Evolutionary conservation across 1,140 invertebrate species (phyloP), one percentile per base, ranked within the genome.

Genomic region (Nephotettix cincticeps): DNA sequence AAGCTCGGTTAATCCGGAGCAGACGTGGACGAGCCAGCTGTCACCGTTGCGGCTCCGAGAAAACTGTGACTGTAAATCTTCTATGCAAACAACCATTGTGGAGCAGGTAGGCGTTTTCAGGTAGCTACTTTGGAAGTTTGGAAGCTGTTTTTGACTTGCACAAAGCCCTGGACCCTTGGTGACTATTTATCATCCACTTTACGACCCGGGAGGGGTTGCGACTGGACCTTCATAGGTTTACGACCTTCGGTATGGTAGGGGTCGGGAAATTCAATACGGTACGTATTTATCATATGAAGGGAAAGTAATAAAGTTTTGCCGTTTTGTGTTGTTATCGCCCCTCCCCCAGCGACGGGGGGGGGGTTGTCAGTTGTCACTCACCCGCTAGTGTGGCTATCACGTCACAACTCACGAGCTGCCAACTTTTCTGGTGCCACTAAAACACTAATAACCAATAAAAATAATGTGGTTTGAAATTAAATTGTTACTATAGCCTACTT

Each of bases 251-350:
- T 17, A 19, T 19, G 14, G 47, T 4, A 2, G 47, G 47, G 47
- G 21, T 21, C 47, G 47, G 36, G 36, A 51, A 4, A 51, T 51
- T 51, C 47, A 51, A 51, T 51, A 51, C 47, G 47, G 4, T 2
- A 51, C 47, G 47, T 51, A 51, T 51, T 51, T 51, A 51, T 51
- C 47, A 51, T 51, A 51, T 51, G 47, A 51, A 51, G 47, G 47
- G 4, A 51, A n/a, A 51, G 47, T 51, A 51, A 51, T 51, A 51
- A 36, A 51, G 47, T 51, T 51, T 51, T 51, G 47, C 21, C 47
- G 21, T 51, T 51, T 51, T 51, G 6, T 51, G 14, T 19, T 40
- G 19, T 51, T 51, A 51, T 11, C 47, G 21, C n/a, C 21, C 47
- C 47, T 21, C 47, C 47, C n/a, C 47, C n/a, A 36, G 32, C 32